phyloP scores from a whole-genome alignment of 2,888 invertebrate genomes.

The Coremacera marginata region DNA sequence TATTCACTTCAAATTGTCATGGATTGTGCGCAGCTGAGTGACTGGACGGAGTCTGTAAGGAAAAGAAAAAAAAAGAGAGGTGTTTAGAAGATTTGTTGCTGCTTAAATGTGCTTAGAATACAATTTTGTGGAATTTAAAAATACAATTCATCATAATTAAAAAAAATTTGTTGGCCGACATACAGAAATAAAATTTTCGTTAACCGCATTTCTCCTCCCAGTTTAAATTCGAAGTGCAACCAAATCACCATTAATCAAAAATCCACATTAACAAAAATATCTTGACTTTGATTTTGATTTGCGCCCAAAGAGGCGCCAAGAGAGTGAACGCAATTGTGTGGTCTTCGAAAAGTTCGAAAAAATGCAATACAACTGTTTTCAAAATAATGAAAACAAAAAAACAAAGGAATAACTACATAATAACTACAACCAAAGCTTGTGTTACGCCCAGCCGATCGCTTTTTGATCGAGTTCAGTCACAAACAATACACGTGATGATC shows the following conservation, averaged over 20 bases:
- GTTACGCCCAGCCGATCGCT: not conserved
- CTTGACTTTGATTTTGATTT: too few species aligned
- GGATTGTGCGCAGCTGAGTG: constrained; percentile 14
- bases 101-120: not conserved
- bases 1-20: not conserved
- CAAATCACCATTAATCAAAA: too few species aligned
- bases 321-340: not conserved
- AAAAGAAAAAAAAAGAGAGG: not conserved
- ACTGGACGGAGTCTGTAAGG: constrained; percentile 36
- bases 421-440: constrained; percentile 16
- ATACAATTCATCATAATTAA: too few species aligned
- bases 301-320: too few species aligned
- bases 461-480: not conserved
- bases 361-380: not conserved
- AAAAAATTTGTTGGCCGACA: not conserved
- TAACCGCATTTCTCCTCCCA: not conserved
- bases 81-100: not conserved
- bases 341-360: not conserved
- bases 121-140: too few species aligned
- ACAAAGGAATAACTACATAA: not conserved
- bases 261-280: too few species aligned
- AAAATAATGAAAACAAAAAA: not conserved
- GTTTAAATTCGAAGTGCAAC: not conserved
- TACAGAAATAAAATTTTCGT: not conserved
- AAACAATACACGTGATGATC: not conserved